These are phyloP conservation scores for Sceloporus undulatus DNA, from an alignment of 2,113 vertebrate species.

Conservation along the genomic window DNA sequence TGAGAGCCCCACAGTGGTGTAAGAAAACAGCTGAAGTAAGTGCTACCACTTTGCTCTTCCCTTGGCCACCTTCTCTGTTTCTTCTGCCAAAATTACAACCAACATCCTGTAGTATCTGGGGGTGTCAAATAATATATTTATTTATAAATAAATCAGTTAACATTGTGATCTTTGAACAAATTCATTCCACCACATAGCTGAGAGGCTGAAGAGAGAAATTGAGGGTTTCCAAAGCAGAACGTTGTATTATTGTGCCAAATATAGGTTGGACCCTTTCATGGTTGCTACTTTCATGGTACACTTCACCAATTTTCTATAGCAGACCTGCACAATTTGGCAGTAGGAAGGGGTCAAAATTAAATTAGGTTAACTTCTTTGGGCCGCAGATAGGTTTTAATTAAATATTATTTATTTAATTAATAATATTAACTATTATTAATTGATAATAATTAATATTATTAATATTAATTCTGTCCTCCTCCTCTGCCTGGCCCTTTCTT, in stretches of 20 bases:
- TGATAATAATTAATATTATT: too few species aligned
- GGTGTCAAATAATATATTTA: background rate
- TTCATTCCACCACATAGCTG: background rate
- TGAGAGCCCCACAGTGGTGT: constrained; percentile 50
- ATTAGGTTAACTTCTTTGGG: too few species aligned
- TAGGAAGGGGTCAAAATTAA: too few species aligned
- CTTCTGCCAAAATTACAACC: constrained; percentile 33
- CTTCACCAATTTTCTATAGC: too few species aligned
- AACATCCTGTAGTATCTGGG: background rate
- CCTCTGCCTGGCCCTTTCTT: too few species aligned
- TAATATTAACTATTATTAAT: too few species aligned
- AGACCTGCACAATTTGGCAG: too few species aligned
- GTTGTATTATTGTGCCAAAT: background rate
- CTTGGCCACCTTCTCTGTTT: constrained; percentile 36
- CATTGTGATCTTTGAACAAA: background rate
- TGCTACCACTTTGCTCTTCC: constrained; percentile 29
- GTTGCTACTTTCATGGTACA: background rate
- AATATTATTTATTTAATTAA: too few species aligned
- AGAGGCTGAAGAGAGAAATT: background rate
- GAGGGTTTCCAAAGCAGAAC: too few species aligned
- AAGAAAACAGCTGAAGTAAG: constrained; percentile 51
- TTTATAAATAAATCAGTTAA: background rate
- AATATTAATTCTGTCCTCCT: too few species aligned
- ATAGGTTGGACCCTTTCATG: background rate
- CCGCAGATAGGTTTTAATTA: too few species aligned